A percentile compares a stretch with the other conserved stretches of the same genome.
Evolutionary conservation across 1,140 invertebrate species (phyloP).

Genomic region (Diachasma alloeum): DNA sequence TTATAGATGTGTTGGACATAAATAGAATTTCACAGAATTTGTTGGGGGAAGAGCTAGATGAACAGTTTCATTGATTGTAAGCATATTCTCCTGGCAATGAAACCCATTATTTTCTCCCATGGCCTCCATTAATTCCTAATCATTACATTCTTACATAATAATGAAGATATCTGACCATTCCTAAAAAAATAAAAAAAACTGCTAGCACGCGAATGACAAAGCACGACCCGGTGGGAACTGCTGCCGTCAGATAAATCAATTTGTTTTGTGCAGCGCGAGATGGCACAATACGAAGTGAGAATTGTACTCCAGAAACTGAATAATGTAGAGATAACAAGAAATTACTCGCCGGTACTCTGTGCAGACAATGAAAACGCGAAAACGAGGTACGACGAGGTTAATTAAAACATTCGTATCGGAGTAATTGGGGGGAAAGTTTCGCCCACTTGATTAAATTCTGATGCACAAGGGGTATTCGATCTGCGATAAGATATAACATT

Average conservation of each 20-base stretch:
- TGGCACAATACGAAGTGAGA: background rate
- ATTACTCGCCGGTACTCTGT: background rate
- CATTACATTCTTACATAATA: background rate
- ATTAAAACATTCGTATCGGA: background rate
- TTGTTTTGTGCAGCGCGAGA: background rate
- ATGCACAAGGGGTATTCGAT: background rate
- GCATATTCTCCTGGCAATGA: too few relatives aligned
- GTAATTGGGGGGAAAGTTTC: background rate
- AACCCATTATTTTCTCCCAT: background rate
- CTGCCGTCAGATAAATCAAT: background rate
- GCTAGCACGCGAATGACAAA: background rate
- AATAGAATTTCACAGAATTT: too few relatives aligned
- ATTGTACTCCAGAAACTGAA: background rate
- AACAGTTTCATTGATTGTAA: too few relatives aligned
- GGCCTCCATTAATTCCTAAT: background rate
- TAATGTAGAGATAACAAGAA: background rate
- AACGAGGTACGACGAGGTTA: background rate
- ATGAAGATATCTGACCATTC: background rate
- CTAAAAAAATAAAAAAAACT: background rate
- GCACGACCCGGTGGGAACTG: background rate
- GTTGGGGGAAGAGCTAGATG: too few relatives aligned
- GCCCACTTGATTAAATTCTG: background rate
- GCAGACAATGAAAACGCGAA: background rate
- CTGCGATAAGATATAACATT: background rate
- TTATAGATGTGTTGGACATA: too few relatives aligned